Evolutionary conservation across 2,113 vertebrate species (phyloP).

Genomic region (Egretta garzetta): DNA sequence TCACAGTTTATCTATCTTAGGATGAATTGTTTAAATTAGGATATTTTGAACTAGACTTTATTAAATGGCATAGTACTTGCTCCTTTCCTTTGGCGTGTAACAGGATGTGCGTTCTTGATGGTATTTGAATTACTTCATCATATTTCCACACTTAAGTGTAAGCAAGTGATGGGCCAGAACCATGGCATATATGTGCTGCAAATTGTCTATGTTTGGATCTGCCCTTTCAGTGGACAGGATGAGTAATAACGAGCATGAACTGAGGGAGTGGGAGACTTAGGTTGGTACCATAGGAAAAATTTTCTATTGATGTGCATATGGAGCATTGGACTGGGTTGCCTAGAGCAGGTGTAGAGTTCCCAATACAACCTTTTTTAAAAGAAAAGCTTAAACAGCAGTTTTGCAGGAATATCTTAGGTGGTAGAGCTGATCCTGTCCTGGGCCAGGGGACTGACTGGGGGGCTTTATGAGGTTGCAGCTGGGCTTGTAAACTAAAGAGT

Average conservation of each 20-base stretch:
- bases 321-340: background rate
- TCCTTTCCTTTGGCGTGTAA: background rate
- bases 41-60: background rate
- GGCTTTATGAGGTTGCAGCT: background rate
- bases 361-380: background rate
- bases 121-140: background rate
- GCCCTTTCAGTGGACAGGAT: background rate
- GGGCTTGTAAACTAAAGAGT: background rate
- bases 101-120: background rate
- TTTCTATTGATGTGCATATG: background rate
- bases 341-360: background rate
- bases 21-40: constrained; percentile 11
- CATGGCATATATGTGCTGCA: background rate
- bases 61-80: background rate
- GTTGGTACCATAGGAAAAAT: background rate
- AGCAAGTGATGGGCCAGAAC: background rate
- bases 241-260: background rate
- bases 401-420: background rate
- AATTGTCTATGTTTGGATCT: constrained; percentile 31
- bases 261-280: background rate
- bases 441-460: background rate
- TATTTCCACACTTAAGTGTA: constrained; percentile 13
- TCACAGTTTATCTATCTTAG: constrained; percentile 16
- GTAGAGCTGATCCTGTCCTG: background rate
- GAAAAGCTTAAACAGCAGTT: background rate